phyloP scores from a whole-genome alignment of 2,113 vertebrate species.

The Nicator chloris region DNA sequence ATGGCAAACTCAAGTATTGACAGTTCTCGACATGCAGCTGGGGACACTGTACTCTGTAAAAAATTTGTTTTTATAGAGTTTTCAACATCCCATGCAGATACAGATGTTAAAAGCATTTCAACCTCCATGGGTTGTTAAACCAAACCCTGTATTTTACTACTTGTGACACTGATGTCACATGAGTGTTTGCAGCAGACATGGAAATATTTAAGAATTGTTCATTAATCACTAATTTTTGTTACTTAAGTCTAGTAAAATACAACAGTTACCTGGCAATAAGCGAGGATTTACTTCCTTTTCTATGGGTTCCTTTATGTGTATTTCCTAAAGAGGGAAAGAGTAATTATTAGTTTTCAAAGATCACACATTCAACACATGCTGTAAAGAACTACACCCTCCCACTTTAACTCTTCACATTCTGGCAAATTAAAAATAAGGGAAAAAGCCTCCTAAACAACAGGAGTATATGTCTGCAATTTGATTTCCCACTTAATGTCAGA shows the following conservation, averaged over 20 bases:
- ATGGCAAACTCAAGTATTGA: not conserved
- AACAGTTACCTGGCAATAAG: constrained; percentile 81
- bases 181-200: not conserved
- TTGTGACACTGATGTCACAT: not conserved
- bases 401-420: not conserved
- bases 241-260: not conserved
- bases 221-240: not conserved
- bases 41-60: not conserved
- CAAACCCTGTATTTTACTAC: not conserved
- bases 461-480: accelerated
- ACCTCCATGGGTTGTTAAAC: not conserved
- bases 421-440: not conserved
- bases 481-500: not conserved
- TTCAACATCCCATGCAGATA: not conserved
- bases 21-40: not conserved
- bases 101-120: not conserved
- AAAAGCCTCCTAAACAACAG: not conserved
- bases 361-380: not conserved
- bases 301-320: constrained; percentile 76
- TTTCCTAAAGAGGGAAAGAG: constrained; percentile 72
- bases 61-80: not conserved
- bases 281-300: constrained; percentile 78
- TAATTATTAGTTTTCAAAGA: not conserved
- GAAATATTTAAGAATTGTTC: not conserved
- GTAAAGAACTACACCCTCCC: not conserved